These are phyloP conservation scores for Rotaria socialis DNA, from an alignment of 2,888 invertebrate genomes.

Conservation along the genomic window DNA sequence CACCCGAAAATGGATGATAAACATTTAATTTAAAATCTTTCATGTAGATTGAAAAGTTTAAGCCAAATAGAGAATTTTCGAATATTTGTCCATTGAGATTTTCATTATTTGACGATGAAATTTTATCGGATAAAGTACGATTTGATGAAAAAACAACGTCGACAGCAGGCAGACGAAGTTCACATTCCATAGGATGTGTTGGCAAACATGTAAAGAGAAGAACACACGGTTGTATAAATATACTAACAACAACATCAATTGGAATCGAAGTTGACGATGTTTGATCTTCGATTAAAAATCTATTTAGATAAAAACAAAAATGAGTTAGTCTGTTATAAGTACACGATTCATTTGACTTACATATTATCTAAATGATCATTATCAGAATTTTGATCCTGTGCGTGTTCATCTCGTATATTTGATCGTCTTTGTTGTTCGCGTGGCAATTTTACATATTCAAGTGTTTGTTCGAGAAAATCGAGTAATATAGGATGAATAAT, in stretches of 20 bases:
- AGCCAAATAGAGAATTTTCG: slow-evolving; percentile 65
- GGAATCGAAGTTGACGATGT: slow-evolving; percentile 69
- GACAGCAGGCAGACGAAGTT: slow-evolving; percentile 88
- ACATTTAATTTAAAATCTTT: slow-evolving; percentile 95
- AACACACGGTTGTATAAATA: slow-evolving; percentile 93
- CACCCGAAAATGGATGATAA: slow-evolving; percentile 78
- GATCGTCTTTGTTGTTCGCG: slow-evolving; percentile 49
- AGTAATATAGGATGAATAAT: slow-evolving; percentile 92
- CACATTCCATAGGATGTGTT: slow-evolving; percentile 87
- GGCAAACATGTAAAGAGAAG: slow-evolving; percentile 92
- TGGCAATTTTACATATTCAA: slow-evolving; percentile 69
- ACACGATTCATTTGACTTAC: neutral
- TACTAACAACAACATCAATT: slow-evolving; percentile 94
- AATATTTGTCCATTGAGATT: neutral
- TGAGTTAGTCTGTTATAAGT: too few species aligned
- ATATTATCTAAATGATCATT: slow-evolving; percentile 22
- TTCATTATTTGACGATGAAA: slow-evolving; percentile 24
- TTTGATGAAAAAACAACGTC: slow-evolving; percentile 83
- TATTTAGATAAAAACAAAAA: neutral
- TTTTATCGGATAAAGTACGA: slow-evolving; percentile 51
- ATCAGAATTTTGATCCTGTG: slow-evolving; percentile 48
- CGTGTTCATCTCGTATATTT: slow-evolving; percentile 45
- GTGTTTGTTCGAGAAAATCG: slow-evolving; percentile 90
- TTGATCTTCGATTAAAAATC: slow-evolving; percentile 17
- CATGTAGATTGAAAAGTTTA: slow-evolving; percentile 89